Percentiles rank a stretch among this genome's conserved stretches.
phyloP scores from a whole-genome alignment of 2,888 invertebrate species.

The Cybosia mesomella region DNA sequence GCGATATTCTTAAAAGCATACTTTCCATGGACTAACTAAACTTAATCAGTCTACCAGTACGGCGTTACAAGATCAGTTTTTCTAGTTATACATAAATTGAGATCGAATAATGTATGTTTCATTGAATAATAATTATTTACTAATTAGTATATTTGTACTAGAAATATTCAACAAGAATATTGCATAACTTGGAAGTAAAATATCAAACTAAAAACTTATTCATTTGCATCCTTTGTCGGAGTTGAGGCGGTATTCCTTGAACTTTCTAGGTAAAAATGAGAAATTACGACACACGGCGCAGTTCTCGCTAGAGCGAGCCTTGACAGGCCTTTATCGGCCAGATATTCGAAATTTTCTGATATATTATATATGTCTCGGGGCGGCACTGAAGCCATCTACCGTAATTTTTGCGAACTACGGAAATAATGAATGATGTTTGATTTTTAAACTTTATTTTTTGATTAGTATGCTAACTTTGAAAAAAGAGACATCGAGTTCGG shows the following conservation, averaged over 20 bases:
- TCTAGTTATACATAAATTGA: background rate
- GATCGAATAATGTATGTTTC: background rate
- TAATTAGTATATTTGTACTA: background rate
- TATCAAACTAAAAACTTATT: background rate
- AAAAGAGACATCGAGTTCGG: too few relatives aligned
- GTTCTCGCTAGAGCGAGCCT: background rate
- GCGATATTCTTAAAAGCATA: too few relatives aligned
- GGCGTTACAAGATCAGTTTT: background rate
- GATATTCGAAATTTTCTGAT: too few relatives aligned
- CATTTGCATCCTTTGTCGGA: background rate
- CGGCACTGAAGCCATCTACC: too few relatives aligned
- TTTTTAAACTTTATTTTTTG: too few relatives aligned
- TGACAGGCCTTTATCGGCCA: background rate
- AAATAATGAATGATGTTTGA: too few relatives aligned
- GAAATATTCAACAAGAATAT: too few relatives aligned
- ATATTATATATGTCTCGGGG: too few relatives aligned
- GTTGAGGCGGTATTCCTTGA: background rate
- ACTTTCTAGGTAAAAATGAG: background rate
- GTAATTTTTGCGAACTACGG: too few relatives aligned
- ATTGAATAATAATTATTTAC: background rate
- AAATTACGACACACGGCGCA: background rate
- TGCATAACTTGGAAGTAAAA: background rate
- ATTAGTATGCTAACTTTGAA: too few relatives aligned
- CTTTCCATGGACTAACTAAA: background rate
- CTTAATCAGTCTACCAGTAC: background rate